Conservation (phyloP, 2,888 invertebrate species). For the Macaria notata region DNA sequence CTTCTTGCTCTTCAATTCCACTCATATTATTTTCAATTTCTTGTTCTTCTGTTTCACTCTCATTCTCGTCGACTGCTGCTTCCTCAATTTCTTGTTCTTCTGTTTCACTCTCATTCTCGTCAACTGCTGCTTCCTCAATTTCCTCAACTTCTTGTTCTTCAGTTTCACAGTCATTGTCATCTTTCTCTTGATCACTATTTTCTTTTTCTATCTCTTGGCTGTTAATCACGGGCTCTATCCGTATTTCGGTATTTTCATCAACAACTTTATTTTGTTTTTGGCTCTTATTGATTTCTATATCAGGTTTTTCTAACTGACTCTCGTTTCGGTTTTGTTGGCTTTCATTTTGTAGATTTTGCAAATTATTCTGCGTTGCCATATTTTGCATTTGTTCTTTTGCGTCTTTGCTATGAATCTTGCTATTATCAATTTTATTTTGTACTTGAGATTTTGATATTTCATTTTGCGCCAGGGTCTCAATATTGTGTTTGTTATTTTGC, state of each 20-base stretch:
- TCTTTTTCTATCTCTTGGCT: conserved; percentile 22
- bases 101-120: conserved; percentile 9
- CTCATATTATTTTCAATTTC: conserved; percentile 11
- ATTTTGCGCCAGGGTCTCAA: too few species aligned
- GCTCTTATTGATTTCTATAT: background rate
- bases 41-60: conserved; percentile 19
- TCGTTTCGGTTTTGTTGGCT: conserved; percentile 3
- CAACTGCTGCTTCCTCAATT: too few species aligned
- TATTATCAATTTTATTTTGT: too few species aligned
- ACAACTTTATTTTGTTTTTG: background rate
- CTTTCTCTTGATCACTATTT: conserved; percentile 17
- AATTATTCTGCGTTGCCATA: too few species aligned
- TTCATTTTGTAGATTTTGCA: conserved; percentile 17
- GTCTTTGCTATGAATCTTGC: too few species aligned
- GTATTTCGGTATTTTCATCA: conserved; percentile 11
- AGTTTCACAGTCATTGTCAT: conserved; percentile 14
- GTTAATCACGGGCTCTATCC: conserved; percentile 5
- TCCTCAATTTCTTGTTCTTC: conserved; percentile 13
- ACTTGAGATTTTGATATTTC: too few species aligned
- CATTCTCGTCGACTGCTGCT: conserved; percentile 12
- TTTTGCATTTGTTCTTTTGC: too few species aligned
- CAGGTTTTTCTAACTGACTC: background rate
- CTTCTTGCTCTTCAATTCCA: conserved; percentile 12
- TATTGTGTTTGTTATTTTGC: too few species aligned
- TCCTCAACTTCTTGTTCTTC: conserved; percentile 5